Evolutionary conservation across 1,140 invertebrate species (phyloP).

Genomic region (Eueides isabella): DNA sequence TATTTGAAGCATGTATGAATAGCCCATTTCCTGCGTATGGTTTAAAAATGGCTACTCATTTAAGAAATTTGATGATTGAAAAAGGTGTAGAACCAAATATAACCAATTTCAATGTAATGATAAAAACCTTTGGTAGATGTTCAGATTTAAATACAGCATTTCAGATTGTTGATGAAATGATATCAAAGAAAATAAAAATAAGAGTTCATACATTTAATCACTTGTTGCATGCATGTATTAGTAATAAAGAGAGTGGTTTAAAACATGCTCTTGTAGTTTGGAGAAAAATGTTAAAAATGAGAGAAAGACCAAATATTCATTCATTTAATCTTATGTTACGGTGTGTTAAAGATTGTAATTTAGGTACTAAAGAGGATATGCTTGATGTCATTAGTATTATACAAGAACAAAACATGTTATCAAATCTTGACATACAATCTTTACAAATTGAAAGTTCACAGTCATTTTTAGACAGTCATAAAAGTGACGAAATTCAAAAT

Average conservation of each 20-base stretch:
- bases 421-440: conserved; percentile 16
- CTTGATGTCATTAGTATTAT: conserved; percentile 73
- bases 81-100: conserved; percentile 87
- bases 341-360: conserved; percentile 89
- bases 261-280: conserved; percentile 91
- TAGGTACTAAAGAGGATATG: conserved; percentile 86
- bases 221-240: conserved; percentile 91
- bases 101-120: conserved; percentile 93
- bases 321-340: conserved; percentile 92
- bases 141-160: conserved; percentile 90
- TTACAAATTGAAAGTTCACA: conserved; percentile 36
- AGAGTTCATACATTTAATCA: conserved; percentile 89
- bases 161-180: conserved; percentile 92
- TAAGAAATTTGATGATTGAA: conserved; percentile 87
- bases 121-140: conserved; percentile 94
- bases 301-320: conserved; percentile 86
- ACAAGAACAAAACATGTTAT: conserved; percentile 40
- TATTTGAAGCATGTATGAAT: conserved; percentile 95
- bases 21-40: conserved; percentile 86
- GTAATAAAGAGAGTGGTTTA: conserved; percentile 90
- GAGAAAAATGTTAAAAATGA: conserved; percentile 88
- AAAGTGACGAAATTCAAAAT: background rate
- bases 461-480: background rate
- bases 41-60: conserved; percentile 84
- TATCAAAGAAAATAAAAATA: conserved; percentile 84